A percentile compares a stretch with the other conserved stretches of the same genome.
Conservation (phyloP, 2,888 invertebrate species). For the Meliscaeva auricollis region DNA sequence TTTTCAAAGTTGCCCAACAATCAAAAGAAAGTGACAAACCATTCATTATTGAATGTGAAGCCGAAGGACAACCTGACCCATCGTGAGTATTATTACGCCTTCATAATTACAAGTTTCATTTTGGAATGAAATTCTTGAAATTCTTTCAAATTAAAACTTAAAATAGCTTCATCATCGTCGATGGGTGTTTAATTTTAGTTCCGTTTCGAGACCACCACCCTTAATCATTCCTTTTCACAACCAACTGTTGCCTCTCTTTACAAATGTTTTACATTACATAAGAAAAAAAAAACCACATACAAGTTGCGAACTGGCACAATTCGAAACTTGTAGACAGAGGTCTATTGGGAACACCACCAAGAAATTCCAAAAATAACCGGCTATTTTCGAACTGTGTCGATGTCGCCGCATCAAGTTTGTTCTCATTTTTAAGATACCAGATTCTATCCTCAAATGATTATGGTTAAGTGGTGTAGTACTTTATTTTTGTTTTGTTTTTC, state of each 20-base stretch:
- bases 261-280: neutral
- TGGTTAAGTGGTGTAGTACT: slow-evolving; percentile 1
- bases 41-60: slow-evolving; percentile 98
- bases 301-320: slow-evolving; percentile 61
- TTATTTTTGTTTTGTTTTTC: neutral
- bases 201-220: slow-evolving; percentile 39
- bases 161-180: neutral
- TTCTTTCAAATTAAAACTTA: slow-evolving; percentile 23
- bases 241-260: slow-evolving; percentile 63
- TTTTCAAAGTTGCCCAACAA: slow-evolving; percentile 94
- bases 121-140: slow-evolving; percentile 18
- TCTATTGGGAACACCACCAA: slow-evolving; percentile 61
- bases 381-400: slow-evolving; percentile 75
- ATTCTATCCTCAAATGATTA: slow-evolving; percentile 23
- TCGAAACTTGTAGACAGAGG: slow-evolving; percentile 54
- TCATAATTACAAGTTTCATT: neutral
- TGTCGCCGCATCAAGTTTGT: slow-evolving; percentile 53
- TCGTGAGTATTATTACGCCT: slow-evolving; percentile 87
- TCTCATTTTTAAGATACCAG: slow-evolving; percentile 35
- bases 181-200: slow-evolving; percentile 47
- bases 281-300: neutral
- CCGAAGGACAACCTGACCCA: slow-evolving; percentile 97
- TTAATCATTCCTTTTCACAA: slow-evolving; percentile 33
- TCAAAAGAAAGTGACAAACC: slow-evolving; percentile 95
- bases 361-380: slow-evolving; percentile 48